Evolutionary conservation across 1,140 invertebrate genomes (phyloP).

Genomic region (Drosophila fuyamai): DNA sequence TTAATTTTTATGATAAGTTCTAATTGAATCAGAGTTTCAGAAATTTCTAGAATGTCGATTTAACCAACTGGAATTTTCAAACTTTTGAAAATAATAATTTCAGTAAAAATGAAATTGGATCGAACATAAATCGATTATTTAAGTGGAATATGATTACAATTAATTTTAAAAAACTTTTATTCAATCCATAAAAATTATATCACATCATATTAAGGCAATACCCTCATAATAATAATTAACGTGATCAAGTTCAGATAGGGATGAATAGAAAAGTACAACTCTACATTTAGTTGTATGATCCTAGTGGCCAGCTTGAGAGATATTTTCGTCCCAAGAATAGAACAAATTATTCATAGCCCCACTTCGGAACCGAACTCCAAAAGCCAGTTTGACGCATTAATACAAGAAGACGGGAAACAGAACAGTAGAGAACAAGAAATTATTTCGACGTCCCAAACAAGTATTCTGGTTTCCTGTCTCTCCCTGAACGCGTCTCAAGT

Average conservation of each 20-base stretch:
- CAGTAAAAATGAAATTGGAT: no score
- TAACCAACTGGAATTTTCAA: not conserved
- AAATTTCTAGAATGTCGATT: not conserved
- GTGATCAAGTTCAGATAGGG: no score
- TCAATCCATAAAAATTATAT: no score
- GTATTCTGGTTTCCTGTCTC: slow-evolving; percentile 32
- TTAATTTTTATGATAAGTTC: no score
- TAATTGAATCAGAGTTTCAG: no score
- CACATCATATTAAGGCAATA: no score
- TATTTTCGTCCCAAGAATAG: not conserved
- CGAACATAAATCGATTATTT: no score
- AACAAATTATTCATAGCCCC: not conserved
- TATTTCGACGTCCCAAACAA: slow-evolving; percentile 7
- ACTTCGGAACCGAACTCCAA: slow-evolving; percentile 22
- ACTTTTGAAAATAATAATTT: no score
- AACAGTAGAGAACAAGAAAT: slow-evolving; percentile 3
- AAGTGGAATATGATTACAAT: no score
- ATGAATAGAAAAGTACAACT: no score
- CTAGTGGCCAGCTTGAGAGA: not conserved
- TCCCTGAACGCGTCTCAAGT: slow-evolving; percentile 40
- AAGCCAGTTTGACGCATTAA: slow-evolving; percentile 13
- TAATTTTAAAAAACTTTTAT: no score
- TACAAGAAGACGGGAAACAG: slow-evolving; percentile 9
- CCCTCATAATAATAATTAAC: no score
- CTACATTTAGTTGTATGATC: not conserved